Conservation (phyloP, 1,140 invertebrate species). For the Oedothorax gibbosus region DNA sequence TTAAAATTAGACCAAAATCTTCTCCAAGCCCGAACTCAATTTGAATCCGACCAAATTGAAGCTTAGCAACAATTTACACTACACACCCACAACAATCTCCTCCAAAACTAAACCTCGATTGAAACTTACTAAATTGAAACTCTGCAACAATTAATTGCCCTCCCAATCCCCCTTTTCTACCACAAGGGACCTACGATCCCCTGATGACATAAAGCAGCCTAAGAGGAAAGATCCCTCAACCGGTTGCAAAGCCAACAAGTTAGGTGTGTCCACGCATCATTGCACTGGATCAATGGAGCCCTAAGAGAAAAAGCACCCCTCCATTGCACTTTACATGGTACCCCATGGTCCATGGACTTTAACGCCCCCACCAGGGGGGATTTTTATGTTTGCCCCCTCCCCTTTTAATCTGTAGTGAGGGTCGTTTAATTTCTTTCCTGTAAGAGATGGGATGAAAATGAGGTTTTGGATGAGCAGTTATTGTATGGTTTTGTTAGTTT, state of each 20-base stretch:
- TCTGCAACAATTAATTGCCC: constrained; percentile 14
- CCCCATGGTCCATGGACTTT: constrained; percentile 24
- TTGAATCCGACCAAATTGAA: too few relatives aligned
- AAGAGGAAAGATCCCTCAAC: not conserved
- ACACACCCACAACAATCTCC: not conserved
- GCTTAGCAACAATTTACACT: not conserved
- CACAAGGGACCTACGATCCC: constrained; percentile 23
- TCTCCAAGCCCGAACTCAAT: too few relatives aligned
- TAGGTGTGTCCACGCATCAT: constrained; percentile 33
- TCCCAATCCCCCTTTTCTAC: not conserved
- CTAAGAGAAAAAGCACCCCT: constrained; percentile 22
- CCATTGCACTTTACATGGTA: constrained; percentile 44
- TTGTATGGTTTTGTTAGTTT: too few relatives aligned
- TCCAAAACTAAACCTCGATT: not conserved
- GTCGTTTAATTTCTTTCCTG: constrained; percentile 28
- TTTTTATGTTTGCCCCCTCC: constrained; percentile 31
- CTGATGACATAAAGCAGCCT: not conserved
- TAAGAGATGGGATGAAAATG: not conserved
- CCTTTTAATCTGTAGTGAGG: constrained; percentile 42
- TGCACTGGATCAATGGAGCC: constrained; percentile 16
- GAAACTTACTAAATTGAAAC: not conserved
- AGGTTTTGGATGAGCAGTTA: not conserved
- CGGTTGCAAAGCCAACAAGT: constrained; percentile 35
- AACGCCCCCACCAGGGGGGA: constrained; percentile 33
- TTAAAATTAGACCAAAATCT: too few relatives aligned